These are phyloP conservation scores for Nomada flava DNA, from an alignment of 2,888 invertebrate species.

Conservation along the genomic window DNA sequence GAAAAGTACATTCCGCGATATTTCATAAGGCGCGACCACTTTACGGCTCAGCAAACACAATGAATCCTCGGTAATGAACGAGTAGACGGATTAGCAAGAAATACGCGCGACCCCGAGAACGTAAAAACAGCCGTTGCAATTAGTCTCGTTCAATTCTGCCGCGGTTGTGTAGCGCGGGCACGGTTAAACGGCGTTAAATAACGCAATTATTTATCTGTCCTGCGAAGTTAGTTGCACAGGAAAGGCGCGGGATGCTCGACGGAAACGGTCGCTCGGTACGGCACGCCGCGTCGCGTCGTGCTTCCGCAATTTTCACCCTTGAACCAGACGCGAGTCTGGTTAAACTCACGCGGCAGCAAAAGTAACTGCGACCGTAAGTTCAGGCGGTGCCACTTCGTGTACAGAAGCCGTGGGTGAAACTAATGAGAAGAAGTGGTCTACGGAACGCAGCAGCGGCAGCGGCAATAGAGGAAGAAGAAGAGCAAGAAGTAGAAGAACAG, in stretches of 20 bases:
- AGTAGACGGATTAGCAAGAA: conserved; percentile 15
- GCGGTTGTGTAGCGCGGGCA: conserved; percentile 1
- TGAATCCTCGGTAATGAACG: conserved; percentile 28
- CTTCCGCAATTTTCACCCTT: conserved; percentile 40
- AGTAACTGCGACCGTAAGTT: conserved; percentile 58
- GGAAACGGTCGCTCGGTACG: conserved; percentile 50
- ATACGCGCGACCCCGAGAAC: not conserved
- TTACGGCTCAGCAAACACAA: conserved; percentile 7
- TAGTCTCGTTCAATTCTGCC: conserved; percentile 27
- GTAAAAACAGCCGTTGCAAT: conserved; percentile 44
- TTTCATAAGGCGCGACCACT: conserved; percentile 9
- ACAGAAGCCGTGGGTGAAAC: conserved; percentile 62
- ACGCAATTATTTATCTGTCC: conserved; percentile 37
- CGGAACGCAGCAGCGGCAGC: conserved; percentile 39
- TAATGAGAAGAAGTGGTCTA: conserved; percentile 54
- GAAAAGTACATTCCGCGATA: not conserved
- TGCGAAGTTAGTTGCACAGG: conserved; percentile 1
- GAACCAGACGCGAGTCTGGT: conserved; percentile 1
- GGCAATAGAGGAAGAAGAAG: conserved; percentile 18
- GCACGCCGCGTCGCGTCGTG: conserved; percentile 12
- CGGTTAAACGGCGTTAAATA: conserved; percentile 49
- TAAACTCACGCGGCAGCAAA: conserved; percentile 29
- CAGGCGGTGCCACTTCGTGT: conserved; percentile 68
- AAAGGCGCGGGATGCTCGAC: not conserved
- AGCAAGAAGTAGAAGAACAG: conserved; percentile 15